Conservation (phyloP, 2,888 invertebrate species). For the Hydrotaea diabolus region DNA sequence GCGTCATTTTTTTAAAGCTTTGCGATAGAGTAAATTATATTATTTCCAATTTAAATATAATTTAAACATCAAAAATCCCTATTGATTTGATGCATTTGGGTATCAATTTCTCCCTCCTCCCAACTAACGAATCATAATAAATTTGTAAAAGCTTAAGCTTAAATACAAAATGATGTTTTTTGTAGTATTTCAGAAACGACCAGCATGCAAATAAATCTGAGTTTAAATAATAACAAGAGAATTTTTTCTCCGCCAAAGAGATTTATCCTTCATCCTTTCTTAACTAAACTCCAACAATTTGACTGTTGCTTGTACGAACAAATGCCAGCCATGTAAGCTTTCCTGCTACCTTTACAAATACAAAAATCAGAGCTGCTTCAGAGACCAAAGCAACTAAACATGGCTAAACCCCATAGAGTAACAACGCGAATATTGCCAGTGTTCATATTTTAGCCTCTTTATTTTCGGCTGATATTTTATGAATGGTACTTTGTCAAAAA, state of each 20-base stretch:
- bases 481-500: conserved; percentile 57
- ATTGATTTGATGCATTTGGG: no score
- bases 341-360: no score
- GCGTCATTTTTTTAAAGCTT: no score
- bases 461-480: conserved; percentile 36
- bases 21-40: no score
- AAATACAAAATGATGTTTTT: no score
- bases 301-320: background rate
- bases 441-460: conserved; percentile 16
- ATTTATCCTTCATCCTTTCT: conserved; percentile 13
- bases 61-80: no score
- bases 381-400: conserved; percentile 19
- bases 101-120: no score
- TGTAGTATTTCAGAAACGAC: no score
- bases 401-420: background rate
- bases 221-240: conserved; percentile 34
- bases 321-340: background rate
- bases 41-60: no score
- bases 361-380: no score
- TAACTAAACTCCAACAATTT: background rate
- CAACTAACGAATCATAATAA: no score
- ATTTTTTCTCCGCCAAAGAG: background rate
- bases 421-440: background rate
- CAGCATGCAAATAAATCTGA: conserved; percentile 41
- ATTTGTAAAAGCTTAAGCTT: no score